Base-by-base conservation (phyloP, 2,113 vertebrate genomes). In the Brienomyrus longianalis region DNA sequence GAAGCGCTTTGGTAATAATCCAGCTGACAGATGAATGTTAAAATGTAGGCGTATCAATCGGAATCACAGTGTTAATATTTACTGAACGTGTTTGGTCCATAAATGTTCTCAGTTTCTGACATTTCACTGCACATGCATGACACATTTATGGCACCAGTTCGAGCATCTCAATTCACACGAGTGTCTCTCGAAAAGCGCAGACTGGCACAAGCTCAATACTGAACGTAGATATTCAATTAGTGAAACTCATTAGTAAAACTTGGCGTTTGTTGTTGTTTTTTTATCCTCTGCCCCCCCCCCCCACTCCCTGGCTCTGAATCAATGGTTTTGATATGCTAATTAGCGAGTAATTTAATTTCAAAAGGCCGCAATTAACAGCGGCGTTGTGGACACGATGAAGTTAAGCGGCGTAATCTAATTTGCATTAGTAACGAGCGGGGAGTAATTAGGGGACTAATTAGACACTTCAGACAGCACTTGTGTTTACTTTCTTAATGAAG, bases 271-370 rank as follows among this genome's bases (percentile, higher is more conserved):
- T 95, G 96, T 96, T 97, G 97, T 96, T 95, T 96, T 97, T 97
- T 96, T 97, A 96, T 95, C 91, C 92, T 96, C 94, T 93, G 17
- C 11, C 13, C 45, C n/a, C 62, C 96, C 85, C 95, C 92, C 56
- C 88, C 0, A 27, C 0, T 96, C 95, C 94, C 96, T 97, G 97
- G 97, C 97, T 96, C 95, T 91, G 97, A 98, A 99, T 99, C 97
- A 98, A 98, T 99, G 97, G 98, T 98, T 99, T 99, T 99, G 98
- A 99, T 99, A 99, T 99, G 98, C 98, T 99, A 99, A 99, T 99
- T 98, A 99, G 97, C 94, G 97, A 97, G 98, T 99, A 99, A 99
- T 99, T 99, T 99, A 99, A 99, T 99, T 99, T 99, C 98, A 99
- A 99, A 99, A 98, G 98, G 98, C 98, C 97, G 97, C 98, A 99